These are phyloP conservation scores for Halcyon chelicuti DNA, from an alignment of 2,797 vertebrate genomes.

Conservation along the genomic window DNA sequence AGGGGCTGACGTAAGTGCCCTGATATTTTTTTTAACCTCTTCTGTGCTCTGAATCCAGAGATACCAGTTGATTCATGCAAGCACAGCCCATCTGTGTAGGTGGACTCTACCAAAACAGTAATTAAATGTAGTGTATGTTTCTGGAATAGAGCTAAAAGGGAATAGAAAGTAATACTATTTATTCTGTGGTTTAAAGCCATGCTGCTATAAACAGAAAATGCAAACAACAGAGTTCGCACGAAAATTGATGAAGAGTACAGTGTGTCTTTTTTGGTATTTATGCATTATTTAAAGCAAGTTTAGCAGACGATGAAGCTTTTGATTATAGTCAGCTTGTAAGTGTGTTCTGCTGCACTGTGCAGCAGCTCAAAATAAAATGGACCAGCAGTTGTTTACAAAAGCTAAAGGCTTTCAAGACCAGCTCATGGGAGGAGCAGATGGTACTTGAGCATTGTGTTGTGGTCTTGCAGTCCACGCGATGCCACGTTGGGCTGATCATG, in stretches of 20 bases:
- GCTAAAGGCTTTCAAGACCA: neutral
- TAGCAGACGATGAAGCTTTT: constrained; percentile 40
- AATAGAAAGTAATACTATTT: constrained; percentile 31
- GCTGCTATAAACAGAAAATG: constrained; percentile 36
- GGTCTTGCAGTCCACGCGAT: neutral
- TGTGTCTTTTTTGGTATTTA: constrained; percentile 20
- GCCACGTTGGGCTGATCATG: neutral
- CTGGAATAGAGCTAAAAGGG: constrained; percentile 18
- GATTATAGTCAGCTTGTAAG: constrained; percentile 14
- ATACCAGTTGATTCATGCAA: neutral
- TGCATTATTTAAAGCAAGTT: constrained; percentile 53
- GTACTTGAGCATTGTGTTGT: neutral
- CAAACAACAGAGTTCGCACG: neutral
- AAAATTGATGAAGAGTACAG: constrained; percentile 23
- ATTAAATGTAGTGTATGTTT: constrained; percentile 12
- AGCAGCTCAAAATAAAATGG: constrained; percentile 34
- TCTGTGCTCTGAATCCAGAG: neutral
- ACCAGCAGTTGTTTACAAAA: constrained; percentile 29
- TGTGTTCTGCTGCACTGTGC: constrained; percentile 18
- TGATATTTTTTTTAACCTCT: constrained; percentile 58
- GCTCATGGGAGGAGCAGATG: neutral
- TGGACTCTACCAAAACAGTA: neutral
- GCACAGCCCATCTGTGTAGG: neutral
- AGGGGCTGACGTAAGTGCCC: constrained; percentile 8
- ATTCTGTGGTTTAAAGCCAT: neutral